Percentiles rank a stretch among this genome's conserved stretches.
These are phyloP conservation scores for Drosophila jambulina DNA, from an alignment of 1,140 invertebrate species.

Conservation along the genomic window DNA sequence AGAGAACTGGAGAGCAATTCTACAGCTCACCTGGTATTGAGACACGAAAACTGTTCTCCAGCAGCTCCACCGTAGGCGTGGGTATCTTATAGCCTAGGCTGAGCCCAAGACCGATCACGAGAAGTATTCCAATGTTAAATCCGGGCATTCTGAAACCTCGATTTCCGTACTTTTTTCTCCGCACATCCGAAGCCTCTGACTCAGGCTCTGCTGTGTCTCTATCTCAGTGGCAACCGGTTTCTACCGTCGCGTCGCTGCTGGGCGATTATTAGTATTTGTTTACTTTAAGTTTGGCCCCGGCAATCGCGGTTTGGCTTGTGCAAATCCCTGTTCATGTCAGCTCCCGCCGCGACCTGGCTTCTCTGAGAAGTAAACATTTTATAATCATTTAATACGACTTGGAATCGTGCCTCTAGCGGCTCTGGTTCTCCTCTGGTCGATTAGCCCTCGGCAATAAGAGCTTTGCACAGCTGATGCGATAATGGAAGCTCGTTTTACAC, in stretches of 20 bases:
- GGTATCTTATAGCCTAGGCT: constrained; percentile 57
- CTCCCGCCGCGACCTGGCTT: constrained; percentile 11
- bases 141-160: constrained; percentile 21
- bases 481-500: constrained; percentile 25
- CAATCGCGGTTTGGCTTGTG: constrained; percentile 14
- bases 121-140: constrained; percentile 21
- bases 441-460: not conserved
- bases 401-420: not conserved
- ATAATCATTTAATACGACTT: not conserved
- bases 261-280: constrained; percentile 33
- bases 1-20: not conserved
- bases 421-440: not conserved
- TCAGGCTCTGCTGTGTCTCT: constrained; percentile 32
- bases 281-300: constrained; percentile 29
- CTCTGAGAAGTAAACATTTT: constrained; percentile 19
- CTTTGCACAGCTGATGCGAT: constrained; percentile 30
- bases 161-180: not conserved
- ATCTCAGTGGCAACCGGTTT: constrained; percentile 17
- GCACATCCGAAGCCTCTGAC: constrained; percentile 36
- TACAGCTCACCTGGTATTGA: constrained; percentile 67
- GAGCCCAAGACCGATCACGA: constrained; percentile 1
- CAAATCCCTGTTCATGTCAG: constrained; percentile 28
- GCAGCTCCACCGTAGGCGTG: constrained; percentile 49
- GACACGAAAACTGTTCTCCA: constrained; percentile 62
- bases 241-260: not conserved